Conservation (phyloP, 2,113 vertebrate genomes). For the Camelus dromedarius region DNA sequence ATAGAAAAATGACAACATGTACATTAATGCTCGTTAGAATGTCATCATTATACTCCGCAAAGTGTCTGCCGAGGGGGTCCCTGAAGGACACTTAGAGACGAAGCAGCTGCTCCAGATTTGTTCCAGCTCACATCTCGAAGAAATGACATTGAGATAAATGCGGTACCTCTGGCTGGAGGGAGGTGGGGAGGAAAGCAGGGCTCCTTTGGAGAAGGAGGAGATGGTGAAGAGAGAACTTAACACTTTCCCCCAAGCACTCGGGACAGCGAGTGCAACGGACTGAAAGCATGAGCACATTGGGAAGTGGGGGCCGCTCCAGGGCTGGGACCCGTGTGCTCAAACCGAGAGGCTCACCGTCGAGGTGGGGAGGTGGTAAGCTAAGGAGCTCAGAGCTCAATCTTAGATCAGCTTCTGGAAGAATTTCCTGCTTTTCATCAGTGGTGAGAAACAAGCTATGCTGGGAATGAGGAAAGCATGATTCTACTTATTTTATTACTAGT, state of each 20-base stretch:
- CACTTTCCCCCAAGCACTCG: not conserved
- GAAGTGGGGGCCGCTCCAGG: no score
- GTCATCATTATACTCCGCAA: conserved; percentile 91
- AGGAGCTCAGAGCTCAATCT: not conserved
- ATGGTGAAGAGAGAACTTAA: not conserved
- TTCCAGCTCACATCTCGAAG: conserved; percentile 91
- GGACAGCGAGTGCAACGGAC: not conserved
- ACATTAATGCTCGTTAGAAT: conserved; percentile 92
- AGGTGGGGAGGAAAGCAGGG: not conserved
- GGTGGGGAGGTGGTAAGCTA: accelerated
- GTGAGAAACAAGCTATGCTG: not conserved
- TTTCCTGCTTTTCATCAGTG: not conserved
- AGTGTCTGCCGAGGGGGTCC: conserved; percentile 90
- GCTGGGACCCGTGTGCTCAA: not conserved
- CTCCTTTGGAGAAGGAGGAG: conserved; percentile 15
- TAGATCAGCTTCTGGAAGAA: not conserved
- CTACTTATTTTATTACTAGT: not conserved
- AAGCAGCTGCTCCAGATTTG: conserved; percentile 92
- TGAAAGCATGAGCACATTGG: accelerated
- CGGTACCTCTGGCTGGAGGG: not conserved
- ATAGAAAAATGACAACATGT: conserved; percentile 91
- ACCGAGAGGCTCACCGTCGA: not conserved
- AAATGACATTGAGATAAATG: conserved; percentile 90
- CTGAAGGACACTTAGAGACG: conserved; percentile 91
- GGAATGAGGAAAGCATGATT: not conserved